A percentile compares a stretch with the other conserved stretches of the same genome.
Conservation (phyloP, 30 jellyfish, hydroid and myxozoan species). For the Aurelia sp. region DNA sequence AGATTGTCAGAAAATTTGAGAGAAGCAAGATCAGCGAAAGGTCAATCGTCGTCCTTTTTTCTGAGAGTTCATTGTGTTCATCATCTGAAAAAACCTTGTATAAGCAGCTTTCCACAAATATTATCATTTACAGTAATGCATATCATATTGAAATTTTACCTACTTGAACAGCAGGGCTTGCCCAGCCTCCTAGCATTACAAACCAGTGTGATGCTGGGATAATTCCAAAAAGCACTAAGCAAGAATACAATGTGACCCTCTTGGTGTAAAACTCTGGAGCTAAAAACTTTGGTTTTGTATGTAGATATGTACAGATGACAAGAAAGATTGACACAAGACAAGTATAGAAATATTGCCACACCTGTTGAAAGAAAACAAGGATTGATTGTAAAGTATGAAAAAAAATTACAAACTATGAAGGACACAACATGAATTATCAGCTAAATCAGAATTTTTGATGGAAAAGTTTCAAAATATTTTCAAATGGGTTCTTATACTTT, state of each 20-base stretch:
- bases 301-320: slow-evolving; percentile 43
- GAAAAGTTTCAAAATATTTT: too few species aligned
- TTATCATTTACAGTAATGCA: neutral
- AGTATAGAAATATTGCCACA: slow-evolving; percentile 81
- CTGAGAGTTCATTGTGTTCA: too few species aligned
- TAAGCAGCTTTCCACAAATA: neutral
- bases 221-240: slow-evolving; percentile 87
- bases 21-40: too few species aligned
- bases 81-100: too few species aligned
- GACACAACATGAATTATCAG: too few species aligned
- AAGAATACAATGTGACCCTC: slow-evolving; percentile 51
- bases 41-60: too few species aligned
- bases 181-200: slow-evolving; percentile 63
- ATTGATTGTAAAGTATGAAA: too few species aligned
- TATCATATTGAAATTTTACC: neutral
- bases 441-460: too few species aligned
- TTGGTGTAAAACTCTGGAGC: slow-evolving; percentile 57
- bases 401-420: too few species aligned
- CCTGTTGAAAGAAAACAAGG: neutral
- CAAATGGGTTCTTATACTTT: too few species aligned
- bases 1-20: too few species aligned
- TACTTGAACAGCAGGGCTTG: slow-evolving; percentile 55
- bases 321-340: slow-evolving; percentile 54
- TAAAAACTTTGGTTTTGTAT: slow-evolving; percentile 57
- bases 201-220: slow-evolving; percentile 96